Conservation (phyloP, 2,797 vertebrate species). For the Paramormyrops hopkinsi region DNA sequence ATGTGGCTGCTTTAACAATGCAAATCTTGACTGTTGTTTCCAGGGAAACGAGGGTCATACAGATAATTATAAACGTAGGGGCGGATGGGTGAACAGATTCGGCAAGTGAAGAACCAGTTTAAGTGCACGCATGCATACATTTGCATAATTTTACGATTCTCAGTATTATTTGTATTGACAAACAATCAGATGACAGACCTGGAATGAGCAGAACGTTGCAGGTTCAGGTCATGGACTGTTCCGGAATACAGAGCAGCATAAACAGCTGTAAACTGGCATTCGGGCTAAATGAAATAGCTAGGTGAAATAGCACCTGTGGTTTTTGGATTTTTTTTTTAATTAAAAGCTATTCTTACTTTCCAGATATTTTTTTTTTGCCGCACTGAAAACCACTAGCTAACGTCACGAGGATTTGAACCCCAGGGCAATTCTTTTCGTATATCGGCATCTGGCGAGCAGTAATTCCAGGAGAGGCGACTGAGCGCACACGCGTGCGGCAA, state of each 20-base stretch:
- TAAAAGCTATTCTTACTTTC: conserved; percentile 2
- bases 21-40: conserved; percentile 32
- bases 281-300: background rate
- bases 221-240: background rate
- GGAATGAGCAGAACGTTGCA: background rate
- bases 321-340: background rate
- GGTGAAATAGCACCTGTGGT: background rate
- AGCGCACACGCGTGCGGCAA: background rate
- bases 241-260: background rate
- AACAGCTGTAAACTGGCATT: background rate
- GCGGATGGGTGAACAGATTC: background rate
- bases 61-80: conserved; percentile 21
- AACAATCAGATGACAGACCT: background rate
- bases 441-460: background rate
- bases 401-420: background rate
- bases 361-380: background rate
- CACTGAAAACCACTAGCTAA: background rate
- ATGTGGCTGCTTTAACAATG: conserved; percentile 16
- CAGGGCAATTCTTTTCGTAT: background rate
- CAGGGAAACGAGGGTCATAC: conserved; percentile 35
- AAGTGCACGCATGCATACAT: background rate
- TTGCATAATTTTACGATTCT: background rate
- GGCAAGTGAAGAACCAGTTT: background rate
- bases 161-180: background rate
- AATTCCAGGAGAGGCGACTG: background rate